Conservation (phyloP, 1,140 invertebrate species). For the Nylanderia fulva region DNA sequence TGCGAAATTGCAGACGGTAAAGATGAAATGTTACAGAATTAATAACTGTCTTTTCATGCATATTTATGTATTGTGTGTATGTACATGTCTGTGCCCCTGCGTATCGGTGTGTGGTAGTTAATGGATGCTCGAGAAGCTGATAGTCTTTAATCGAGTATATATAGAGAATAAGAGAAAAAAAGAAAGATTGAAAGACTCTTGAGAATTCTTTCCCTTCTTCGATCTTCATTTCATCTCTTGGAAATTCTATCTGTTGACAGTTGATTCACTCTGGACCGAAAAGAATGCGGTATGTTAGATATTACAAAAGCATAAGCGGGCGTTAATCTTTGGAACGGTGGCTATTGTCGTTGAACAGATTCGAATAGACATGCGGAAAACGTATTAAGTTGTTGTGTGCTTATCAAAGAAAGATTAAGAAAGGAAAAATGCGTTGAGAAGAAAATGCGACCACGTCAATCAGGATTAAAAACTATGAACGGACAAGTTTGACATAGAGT, state of each 20-base stretch:
- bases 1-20: slow-evolving; percentile 68
- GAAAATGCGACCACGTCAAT: not conserved
- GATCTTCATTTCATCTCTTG: slow-evolving; percentile 42
- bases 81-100: not conserved
- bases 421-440: not conserved
- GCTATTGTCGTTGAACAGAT: not conserved
- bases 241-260: slow-evolving; percentile 55
- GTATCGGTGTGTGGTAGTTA: slow-evolving; percentile 35
- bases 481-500: not conserved
- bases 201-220: slow-evolving; percentile 18
- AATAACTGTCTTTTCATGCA: slow-evolving; percentile 5
- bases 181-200: slow-evolving; percentile 38
- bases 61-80: not conserved
- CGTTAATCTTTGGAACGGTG: not conserved
- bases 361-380: not conserved
- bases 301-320: not conserved
- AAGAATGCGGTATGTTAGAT: slow-evolving; percentile 3
- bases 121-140: slow-evolving; percentile 77
- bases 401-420: not conserved
- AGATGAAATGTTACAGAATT: slow-evolving; percentile 58
- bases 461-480: not conserved
- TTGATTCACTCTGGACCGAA: slow-evolving; percentile 38
- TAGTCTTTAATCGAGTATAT: slow-evolving; percentile 70
- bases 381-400: not conserved
- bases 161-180: no score